Evolutionary conservation across 2,888 invertebrate species (phyloP).

Genomic region (Heliothis peltigera): DNA sequence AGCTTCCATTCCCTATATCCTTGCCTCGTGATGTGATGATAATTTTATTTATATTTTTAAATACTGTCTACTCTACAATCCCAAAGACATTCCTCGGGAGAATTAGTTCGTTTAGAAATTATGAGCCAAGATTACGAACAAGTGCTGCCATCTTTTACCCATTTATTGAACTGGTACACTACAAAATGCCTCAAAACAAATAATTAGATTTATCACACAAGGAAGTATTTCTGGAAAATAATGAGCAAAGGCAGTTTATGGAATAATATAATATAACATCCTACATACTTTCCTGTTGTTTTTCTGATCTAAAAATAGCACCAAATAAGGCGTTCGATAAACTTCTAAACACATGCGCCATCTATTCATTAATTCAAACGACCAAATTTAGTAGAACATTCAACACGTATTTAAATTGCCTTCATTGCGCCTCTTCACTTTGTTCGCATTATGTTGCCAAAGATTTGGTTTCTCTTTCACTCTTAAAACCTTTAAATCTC

Average conservation of each 20-base stretch:
- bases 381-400: conserved; percentile 59
- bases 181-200: neutral
- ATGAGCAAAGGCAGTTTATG: neutral
- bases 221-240: conserved; percentile 5
- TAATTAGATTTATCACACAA: neutral
- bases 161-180: neutral
- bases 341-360: conserved; percentile 85
- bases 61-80: too few relatives aligned
- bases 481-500: conserved; percentile 24
- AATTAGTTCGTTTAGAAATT: too few relatives aligned
- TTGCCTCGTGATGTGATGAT: too few relatives aligned
- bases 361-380: conserved; percentile 66
- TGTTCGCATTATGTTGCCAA: conserved; percentile 64
- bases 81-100: too few relatives aligned
- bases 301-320: conserved; percentile 80
- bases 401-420: conserved; percentile 32
- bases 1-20: too few relatives aligned
- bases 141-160: conserved; percentile 56
- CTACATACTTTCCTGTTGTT: conserved; percentile 26
- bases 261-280: conserved; percentile 17
- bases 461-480: conserved; percentile 66
- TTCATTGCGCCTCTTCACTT: conserved; percentile 59
- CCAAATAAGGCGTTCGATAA: conserved; percentile 84
- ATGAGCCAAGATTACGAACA: neutral
- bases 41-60: too few relatives aligned